Evolutionary conservation across 2,888 invertebrate species (phyloP).

Genomic region (Perizoma affinitatum): DNA sequence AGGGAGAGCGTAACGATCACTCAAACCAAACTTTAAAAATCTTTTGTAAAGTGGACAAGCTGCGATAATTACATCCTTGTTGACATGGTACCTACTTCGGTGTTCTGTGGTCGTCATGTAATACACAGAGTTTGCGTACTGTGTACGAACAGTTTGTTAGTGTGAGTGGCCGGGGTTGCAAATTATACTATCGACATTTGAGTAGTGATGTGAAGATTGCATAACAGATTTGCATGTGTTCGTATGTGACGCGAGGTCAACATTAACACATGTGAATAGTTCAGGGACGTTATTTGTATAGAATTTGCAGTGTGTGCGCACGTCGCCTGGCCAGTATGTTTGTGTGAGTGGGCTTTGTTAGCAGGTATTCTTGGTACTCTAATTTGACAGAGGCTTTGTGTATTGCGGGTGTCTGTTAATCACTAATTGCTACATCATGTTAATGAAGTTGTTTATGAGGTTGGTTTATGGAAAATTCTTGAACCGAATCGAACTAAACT

Average conservation of each 20-base stretch:
- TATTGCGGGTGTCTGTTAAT: background rate
- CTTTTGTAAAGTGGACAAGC: background rate
- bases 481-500: no score
- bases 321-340: background rate
- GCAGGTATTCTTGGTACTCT: background rate
- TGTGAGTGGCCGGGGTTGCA: background rate
- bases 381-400: background rate
- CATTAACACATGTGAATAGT: background rate
- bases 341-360: conserved; percentile 1
- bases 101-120: background rate
- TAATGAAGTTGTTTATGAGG: no score
- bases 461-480: no score
- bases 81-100: no score
- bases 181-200: conserved; percentile 1
- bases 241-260: background rate
- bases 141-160: background rate
- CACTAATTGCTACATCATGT: no score
- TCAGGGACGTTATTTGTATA: conserved; percentile 1
- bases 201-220: conserved; percentile 12
- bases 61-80: background rate
- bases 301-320: conserved; percentile 2
- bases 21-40: no score
- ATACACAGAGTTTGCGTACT: background rate
- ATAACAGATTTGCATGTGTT: conserved; percentile 5
- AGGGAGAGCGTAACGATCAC: no score